Percentiles rank a stretch among this genome's conserved stretches.
phyloP scores from a whole-genome alignment of 2,113 vertebrate species.

The Lamprotornis superbus region DNA sequence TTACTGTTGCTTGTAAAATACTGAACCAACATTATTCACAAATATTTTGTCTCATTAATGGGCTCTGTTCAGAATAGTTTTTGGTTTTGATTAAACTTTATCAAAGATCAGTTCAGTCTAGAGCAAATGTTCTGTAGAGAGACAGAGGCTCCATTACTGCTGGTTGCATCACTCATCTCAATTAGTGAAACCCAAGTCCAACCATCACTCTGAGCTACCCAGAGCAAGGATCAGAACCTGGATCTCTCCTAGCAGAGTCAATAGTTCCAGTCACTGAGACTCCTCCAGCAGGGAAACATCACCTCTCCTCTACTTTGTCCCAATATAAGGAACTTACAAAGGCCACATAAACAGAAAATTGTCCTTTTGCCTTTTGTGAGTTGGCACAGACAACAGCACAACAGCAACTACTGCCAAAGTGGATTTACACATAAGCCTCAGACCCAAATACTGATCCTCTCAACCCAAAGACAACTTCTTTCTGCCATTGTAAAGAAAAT shows the following conservation, averaged over 20 bases:
- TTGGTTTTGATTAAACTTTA: background rate
- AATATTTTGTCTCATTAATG: background rate
- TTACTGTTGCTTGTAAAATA: background rate
- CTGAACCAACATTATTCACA: background rate
- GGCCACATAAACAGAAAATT: background rate
- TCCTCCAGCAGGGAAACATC: background rate
- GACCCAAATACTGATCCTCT: background rate
- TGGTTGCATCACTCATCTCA: background rate
- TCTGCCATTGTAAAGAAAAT: background rate
- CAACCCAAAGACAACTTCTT: background rate
- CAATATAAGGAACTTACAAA: background rate
- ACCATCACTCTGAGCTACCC: background rate
- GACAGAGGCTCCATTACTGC: background rate
- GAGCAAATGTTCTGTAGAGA: background rate
- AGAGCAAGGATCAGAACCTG: background rate
- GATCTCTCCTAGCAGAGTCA: background rate
- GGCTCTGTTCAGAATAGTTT: background rate
- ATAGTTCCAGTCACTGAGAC: background rate
- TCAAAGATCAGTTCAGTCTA: background rate
- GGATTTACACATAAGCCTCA: background rate
- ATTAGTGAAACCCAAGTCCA: background rate
- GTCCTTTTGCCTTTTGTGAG: background rate
- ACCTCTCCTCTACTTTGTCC: background rate
- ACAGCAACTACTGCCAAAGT: fast-evolving
- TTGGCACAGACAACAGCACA: fast-evolving